Percentiles rank a stretch among this genome's conserved stretches.
These are phyloP conservation scores for Aphelinus certus DNA, from an alignment of 1,140 invertebrate genomes.

Conservation along the genomic window DNA sequence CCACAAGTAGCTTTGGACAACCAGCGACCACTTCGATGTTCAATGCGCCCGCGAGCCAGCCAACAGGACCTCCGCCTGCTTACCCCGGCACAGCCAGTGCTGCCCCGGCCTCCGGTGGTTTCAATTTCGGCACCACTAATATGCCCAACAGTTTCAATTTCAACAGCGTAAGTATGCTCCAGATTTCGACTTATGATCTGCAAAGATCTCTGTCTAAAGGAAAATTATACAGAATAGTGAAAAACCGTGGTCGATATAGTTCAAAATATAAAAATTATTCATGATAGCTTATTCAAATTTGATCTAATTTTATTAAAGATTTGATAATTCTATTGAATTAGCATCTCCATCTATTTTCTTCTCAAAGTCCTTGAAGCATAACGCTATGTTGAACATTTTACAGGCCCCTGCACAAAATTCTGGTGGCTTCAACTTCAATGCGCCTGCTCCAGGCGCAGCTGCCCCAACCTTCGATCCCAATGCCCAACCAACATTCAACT, in stretches of 20 bases:
- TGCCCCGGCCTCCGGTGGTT: constrained; percentile 44
- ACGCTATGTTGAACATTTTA: constrained; percentile 3
- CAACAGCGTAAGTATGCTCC: constrained; percentile 43
- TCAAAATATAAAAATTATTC: too few relatives aligned
- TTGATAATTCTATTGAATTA: too few relatives aligned
- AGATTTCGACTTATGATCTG: too few relatives aligned
- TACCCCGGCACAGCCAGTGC: constrained; percentile 46
- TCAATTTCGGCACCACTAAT: constrained; percentile 49
- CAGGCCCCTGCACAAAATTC: constrained; percentile 46
- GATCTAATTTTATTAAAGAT: too few relatives aligned
- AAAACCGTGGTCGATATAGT: too few relatives aligned
- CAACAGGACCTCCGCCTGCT: constrained; percentile 44
- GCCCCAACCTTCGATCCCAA: constrained; percentile 57
- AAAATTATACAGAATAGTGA: too few relatives aligned
- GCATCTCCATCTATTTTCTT: too few relatives aligned
- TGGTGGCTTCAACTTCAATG: constrained; percentile 58
- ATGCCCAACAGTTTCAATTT: constrained; percentile 31
- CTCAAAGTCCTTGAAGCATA: too few relatives aligned
- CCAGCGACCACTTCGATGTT: constrained; percentile 49
- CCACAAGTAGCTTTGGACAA: constrained; percentile 48
- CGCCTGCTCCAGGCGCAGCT: constrained; percentile 44
- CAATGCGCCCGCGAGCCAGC: constrained; percentile 44
- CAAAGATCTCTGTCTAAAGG: too few relatives aligned
- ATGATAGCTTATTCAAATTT: too few relatives aligned
- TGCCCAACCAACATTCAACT: constrained; percentile 59